Evolutionary conservation across 2,888 invertebrate genomes (phyloP), one percentile per base, ranked within the genome.

Genomic region (Actias luna): DNA sequence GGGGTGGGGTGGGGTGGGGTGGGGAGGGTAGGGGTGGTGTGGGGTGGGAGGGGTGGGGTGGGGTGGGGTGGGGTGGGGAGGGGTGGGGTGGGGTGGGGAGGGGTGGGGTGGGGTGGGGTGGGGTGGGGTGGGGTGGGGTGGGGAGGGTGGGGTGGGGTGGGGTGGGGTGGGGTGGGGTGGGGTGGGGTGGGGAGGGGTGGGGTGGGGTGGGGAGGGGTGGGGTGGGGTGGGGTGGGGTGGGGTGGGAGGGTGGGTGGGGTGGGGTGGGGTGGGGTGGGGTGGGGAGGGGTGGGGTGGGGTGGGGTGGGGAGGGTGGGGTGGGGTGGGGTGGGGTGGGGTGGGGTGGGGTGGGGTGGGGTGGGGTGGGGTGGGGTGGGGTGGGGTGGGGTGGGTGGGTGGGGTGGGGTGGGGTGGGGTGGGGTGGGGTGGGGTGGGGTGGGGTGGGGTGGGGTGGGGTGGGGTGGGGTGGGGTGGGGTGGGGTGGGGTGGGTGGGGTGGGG

Each of bases 261-360:
- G n/a, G n/a, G n/a, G n/a, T 60, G 58, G 62, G 62, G 57, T 58
- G 62, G 60, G 62, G 59, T 62, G 62, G 64, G 62, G 62, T 62
- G 62, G 60, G 64, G 62, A 62, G 60, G 64, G 64, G 61, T 64
- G 59, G 64, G 64, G 2, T 22, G 61, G n/a, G n/a, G n/a, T n/a
- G n/a, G n/a, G n/a, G n/a, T n/a, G n/a, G n/a, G n/a, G n/a, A n/a
- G n/a, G n/a, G n/a, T n/a, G n/a, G n/a, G n/a, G n/a, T n/a, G n/a
- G n/a, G n/a, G n/a, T n/a, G n/a, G n/a, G n/a, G n/a, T 64, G 61
- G 64, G 64, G 61, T 64, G 61, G 64, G 59, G 36, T 59, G 42
- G 59, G 59, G 36, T 59, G 62, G 64, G 64, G 61, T 64, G 59
- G 64, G 7, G 3, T 12, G 27, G 52, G 52, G 52, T 12, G 27